Base-by-base conservation (phyloP, 2,888 invertebrate species). In the Athalia circularis region DNA sequence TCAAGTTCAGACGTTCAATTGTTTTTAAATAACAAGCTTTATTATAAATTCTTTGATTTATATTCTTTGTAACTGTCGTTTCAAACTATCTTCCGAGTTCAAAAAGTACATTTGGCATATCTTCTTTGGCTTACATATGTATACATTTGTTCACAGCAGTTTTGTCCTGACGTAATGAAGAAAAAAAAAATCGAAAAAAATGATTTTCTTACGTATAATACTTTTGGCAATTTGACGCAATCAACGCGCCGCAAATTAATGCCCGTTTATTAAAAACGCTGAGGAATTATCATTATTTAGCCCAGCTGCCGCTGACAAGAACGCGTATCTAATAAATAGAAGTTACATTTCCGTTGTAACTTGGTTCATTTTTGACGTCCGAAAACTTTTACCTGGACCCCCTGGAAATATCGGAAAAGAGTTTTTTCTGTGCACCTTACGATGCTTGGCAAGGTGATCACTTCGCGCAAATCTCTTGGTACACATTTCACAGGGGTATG, bases 381-480 rank as follows among this genome's bases (percentile, higher is more conserved):
- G 87, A 76, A 86, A 82, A 77, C 84, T 86, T 78, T 84, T 85
- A 5, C 15, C 75, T 29, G 86, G 87, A 78, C 29, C 29, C 0
- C 84, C 83, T 15, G 87, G 87, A 77, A 89, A 88, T 64, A 89
- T 79, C 8, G 87, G 84, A 76, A 86, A 89, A 11, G 88, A 82
- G 81, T 90, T 93, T 80, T 95, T 93, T 67, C 95, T 94, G 88
- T 96, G 96, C 6, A 96, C 96, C 84, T 95, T 97, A 13, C 95
- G 94, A 90, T 99, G 98, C 90, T 98, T 98, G 47, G 97, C 94
- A 79, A 98, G 92, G 90, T 99, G 98, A 90, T 99, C 98, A 48
- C 97, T 98, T 47, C 98, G 93, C 0, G 97, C 96, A 90, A 99
- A 99, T 81, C 95, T 93, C 90, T 98, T 98, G 70, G 94, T 93